Evolutionary conservation across 2,888 invertebrate species (phyloP), one percentile per base, ranked within the genome.

Genomic region (Amphipyra berbera): DNA sequence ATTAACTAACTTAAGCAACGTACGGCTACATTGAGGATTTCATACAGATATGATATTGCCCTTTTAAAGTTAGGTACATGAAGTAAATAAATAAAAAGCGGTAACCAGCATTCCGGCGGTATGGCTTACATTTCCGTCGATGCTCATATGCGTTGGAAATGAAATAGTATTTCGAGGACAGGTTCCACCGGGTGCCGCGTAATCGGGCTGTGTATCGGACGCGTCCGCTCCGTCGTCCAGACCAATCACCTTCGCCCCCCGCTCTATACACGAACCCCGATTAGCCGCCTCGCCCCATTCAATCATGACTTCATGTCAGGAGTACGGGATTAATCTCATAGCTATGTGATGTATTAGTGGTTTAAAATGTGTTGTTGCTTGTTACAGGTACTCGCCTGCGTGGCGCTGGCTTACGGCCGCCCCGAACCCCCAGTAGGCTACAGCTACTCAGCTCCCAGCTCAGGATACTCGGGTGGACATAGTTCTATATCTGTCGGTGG

Each of bases 361-460:
- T 50, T 56, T 41, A 50, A 60, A 48, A 33, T 57, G 38, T 38
- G 33, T 10, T 74, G 57, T 82, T 57, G 38, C 68, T 87, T 78
- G 84, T 88, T 89, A 21, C 85, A 95, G 95, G 85, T 95, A 85
- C 90, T 95, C 80, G 94, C 94, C 88, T 93, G 91, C 73, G 92
- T 94, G 91, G 94, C 93, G 78, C 63, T 94, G 81, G 94, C 91
- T 59, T 90, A 90, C 53, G 95, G 91, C 75, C 94, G 95, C 55
- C 95, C 95, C 21, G 95, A 95, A 76, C 93, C 95, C n/a, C 95
- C 95, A 49, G 92, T 93, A 21, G 95, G 95, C 64, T 95, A 95
- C 86, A 92, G 90, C 83, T 95, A 95, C 81, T 91, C 93, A 1
- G 90, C 92, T 33, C 94, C 94, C 13, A 79, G 87, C 68, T 68